Base-by-base conservation (phyloP, 1,140 invertebrate species). In the Drosophila pseudoobscura region DNA sequence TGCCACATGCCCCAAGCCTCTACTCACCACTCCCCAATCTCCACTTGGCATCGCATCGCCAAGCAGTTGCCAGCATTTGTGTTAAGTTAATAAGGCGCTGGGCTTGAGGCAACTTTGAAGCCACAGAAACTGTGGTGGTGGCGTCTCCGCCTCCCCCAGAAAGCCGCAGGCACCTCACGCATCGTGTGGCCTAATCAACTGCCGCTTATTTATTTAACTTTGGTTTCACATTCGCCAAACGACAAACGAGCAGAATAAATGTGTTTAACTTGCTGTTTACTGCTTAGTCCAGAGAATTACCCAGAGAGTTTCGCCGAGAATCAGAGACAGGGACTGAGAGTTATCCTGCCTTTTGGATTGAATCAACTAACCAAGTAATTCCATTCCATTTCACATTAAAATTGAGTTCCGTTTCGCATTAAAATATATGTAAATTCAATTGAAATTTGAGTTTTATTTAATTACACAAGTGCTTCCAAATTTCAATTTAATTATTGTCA, bases 201-300 rank as follows among this genome's bases (percentile, higher is more conserved):
- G 80, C 31, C 80, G 80, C 80, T 80, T 85, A 85, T 85, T 84
- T 77, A 77, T 85, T 84, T 84, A 85, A 77, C 80, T 84, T 85
- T 85, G 76, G 80, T 84, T 75, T 83, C 80, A 79, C 72, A 83
- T 83, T 84, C 55, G 57, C 69, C 74, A 55, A 58, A 20, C 61
- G 53, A 61, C 74, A 55, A 58, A 20, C 61, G 53, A 61, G 74
- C 68, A 59, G 26, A 72, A 72, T 31, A 52, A 47, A 71, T 78
- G 54, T 66, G 52, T 49, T 66, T 74, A 63, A 63, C 62, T 61
- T 43, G 29, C 24, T 52, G 54, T 22, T 45, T 45, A n/a, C 60
- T 11, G 20, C 20, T 31, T 29, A 11, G 1, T 39, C 22, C 39
- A 8, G 29, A 8, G 29, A 31, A 8, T 31, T 31, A 8, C 17